phyloP scores from a whole-genome alignment of 2,797 vertebrate genomes.

The Gymnocypris eckloni region DNA sequence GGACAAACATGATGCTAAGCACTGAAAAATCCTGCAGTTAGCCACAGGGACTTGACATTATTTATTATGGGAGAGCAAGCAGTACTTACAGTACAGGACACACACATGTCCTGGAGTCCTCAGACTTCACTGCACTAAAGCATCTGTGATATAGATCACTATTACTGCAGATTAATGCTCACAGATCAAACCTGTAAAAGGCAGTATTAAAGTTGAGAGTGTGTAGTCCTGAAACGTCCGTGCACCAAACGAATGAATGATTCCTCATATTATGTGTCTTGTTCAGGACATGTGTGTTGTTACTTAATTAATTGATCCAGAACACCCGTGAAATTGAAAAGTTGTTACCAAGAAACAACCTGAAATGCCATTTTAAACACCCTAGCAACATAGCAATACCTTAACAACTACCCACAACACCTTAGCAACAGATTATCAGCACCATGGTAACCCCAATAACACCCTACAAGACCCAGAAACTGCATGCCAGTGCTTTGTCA shows the following conservation, averaged over 20 bases:
- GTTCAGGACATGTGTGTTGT: background rate
- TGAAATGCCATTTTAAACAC: too few species aligned
- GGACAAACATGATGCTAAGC: background rate
- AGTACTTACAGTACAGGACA: background rate
- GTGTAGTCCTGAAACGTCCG: background rate
- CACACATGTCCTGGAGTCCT: background rate
- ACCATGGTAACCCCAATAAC: too few species aligned
- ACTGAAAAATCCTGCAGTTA: background rate
- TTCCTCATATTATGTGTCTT: background rate
- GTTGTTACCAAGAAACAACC: background rate
- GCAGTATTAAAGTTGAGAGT: background rate
- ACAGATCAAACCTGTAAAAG: background rate
- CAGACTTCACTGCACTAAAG: background rate
- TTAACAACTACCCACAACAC: too few species aligned
- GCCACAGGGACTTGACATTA: background rate
- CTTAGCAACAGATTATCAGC: too few species aligned
- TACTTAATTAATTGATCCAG: background rate
- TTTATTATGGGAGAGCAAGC: background rate
- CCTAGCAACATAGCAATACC: too few species aligned
- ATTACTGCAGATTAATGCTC: background rate
- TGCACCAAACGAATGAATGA: background rate
- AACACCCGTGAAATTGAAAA: background rate
- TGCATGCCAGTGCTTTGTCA: too few species aligned
- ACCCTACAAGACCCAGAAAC: too few species aligned
- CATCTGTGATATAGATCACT: conserved; percentile 8